Evolutionary conservation across 2,113 vertebrate species (phyloP), one percentile per base, ranked within the genome.

Genomic region (Gavialis gangeticus): DNA sequence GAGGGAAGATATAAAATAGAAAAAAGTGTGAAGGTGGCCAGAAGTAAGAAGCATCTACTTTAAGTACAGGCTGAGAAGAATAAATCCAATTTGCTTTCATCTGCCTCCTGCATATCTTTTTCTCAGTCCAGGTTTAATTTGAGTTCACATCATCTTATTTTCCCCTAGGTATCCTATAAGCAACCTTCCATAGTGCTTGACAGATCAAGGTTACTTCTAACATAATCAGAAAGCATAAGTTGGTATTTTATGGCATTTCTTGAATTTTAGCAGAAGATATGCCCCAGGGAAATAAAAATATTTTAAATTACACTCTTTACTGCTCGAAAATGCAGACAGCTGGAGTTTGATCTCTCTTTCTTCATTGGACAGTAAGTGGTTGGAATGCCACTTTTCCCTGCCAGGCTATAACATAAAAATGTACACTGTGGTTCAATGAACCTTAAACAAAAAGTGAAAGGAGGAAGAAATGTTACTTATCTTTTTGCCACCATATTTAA

Each of bases 321-420:
- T 54, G 4, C 18, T 63, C 54, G 21, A 94, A 17, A 63, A 54
- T 22, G 18, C 30, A 91, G 12, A 2, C 10, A 87, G 12, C 15
- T 1, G 1, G 24, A 13, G 12, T 6, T 14, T 60, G 2, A 54
- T 67, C n/a, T 13, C 34, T 82, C 17, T 6, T 28, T 82, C 56
- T 14, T 57, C 11, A 10, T 73, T 4, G 83, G 76, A 59, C 9
- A 1, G 5, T n/a, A 90, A 58, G 5, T 5, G 78, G 2, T 1
- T 75, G 6, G 25, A 82, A 77, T 78, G 7, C 5, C 63, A 3
- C 67, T 81, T 81, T 46, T 84, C 64, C 54, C 18, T 25, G 17
- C 9, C 16, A 79, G 3, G 18, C 10, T 1, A 0, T 17, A 9
- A 5, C 2, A 5, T 56, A 3, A 75, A 79, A 34, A 4, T 4